These are phyloP conservation scores for Meloe dianella DNA, from an alignment of 2,888 invertebrate species.

Conservation along the genomic window DNA sequence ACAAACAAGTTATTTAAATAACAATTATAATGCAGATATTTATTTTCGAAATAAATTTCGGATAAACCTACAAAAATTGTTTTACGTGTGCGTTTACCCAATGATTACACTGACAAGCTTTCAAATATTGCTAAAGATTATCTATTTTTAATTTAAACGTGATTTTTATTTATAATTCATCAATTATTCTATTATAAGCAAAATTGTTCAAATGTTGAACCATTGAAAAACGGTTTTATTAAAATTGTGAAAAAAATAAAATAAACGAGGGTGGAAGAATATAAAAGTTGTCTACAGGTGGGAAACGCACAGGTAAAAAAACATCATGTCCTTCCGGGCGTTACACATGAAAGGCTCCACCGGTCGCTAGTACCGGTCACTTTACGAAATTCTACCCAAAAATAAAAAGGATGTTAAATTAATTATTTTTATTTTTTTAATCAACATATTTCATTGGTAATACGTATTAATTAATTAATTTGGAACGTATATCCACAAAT, in stretches of 20 bases:
- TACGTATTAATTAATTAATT: slow-evolving; percentile 31
- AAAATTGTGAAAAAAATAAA: slow-evolving; percentile 20
- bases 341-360: slow-evolving; percentile 45
- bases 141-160: neutral
- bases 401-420: slow-evolving; percentile 23
- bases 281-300: slow-evolving; percentile 32
- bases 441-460: slow-evolving; percentile 21
- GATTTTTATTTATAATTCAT: neutral
- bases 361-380: slow-evolving; percentile 43
- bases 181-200: neutral
- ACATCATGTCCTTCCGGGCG: slow-evolving; percentile 41
- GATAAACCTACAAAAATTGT: neutral
- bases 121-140: neutral
- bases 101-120: neutral
- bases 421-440: slow-evolving; percentile 20
- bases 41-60: neutral
- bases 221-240: slow-evolving; percentile 32
- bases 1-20: neutral
- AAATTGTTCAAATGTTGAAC: neutral
- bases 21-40: no score
- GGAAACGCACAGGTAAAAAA: slow-evolving; percentile 39
- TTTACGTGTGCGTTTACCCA: neutral
- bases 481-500: slow-evolving; percentile 27
- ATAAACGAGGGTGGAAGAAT: slow-evolving; percentile 33
- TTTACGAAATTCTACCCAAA: slow-evolving; percentile 33